Evolutionary conservation across 2,888 invertebrate genomes (phyloP).

Genomic region (Heliconius ismenius): DNA sequence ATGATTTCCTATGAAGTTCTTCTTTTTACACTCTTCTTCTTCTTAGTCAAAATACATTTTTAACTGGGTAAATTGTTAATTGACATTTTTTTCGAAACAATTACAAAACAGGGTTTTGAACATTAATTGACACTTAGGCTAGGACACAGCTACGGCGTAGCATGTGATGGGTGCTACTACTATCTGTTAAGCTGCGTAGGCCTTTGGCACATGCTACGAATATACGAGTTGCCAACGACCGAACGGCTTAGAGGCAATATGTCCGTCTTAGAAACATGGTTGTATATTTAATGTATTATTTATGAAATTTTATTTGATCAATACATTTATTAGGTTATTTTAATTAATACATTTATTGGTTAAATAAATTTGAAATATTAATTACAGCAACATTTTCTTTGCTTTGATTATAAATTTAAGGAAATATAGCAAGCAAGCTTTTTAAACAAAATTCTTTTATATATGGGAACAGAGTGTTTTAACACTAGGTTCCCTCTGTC

Average conservation of each 20-base stretch:
- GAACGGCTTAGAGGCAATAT: slow-evolving; percentile 52
- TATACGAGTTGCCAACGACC: slow-evolving; percentile 69
- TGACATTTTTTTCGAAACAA: not conserved
- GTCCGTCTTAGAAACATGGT: slow-evolving; percentile 4
- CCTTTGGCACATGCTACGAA: slow-evolving; percentile 74
- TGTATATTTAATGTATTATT: not conserved
- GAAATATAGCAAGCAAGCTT: too few relatives aligned
- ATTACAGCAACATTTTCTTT: too few relatives aligned
- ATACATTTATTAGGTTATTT: not conserved
- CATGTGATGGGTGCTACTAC: slow-evolving; percentile 43
- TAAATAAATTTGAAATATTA: too few relatives aligned
- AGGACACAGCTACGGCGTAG: slow-evolving; percentile 64
- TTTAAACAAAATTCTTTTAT: too few relatives aligned
- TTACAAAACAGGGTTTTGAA: slow-evolving; percentile 7
- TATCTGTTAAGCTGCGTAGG: slow-evolving; percentile 71
- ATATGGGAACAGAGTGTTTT: too few relatives aligned
- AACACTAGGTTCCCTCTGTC: too few relatives aligned
- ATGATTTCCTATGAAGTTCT: too few relatives aligned
- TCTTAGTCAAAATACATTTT: not conserved
- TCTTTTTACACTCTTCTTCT: not conserved
- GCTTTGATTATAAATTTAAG: too few relatives aligned
- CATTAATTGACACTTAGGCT: slow-evolving; percentile 28
- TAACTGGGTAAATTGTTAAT: not conserved
- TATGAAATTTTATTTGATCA: not conserved
- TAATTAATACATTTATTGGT: too few relatives aligned